Evolutionary conservation across 2,113 vertebrate genomes (phyloP).

Genomic region (Campylomormyrus numenius): DNA sequence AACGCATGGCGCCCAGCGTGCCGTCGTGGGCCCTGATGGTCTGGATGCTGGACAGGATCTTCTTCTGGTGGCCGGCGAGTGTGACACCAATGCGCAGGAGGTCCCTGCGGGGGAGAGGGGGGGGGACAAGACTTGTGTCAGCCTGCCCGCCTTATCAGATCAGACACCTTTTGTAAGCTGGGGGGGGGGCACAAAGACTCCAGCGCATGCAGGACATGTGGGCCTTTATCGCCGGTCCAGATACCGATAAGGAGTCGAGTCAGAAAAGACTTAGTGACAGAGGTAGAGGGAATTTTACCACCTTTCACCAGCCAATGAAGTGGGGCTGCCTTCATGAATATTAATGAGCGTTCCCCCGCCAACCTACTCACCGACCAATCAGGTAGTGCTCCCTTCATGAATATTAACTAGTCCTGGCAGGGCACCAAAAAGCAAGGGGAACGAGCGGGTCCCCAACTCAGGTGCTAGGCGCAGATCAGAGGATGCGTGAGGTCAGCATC

Average conservation of each 20-base stretch:
- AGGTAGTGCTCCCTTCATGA: neutral
- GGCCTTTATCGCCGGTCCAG: neutral
- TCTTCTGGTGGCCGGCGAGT: constrained; percentile 94
- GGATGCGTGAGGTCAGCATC: neutral
- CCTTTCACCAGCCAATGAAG: neutral
- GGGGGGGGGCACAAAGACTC: neutral
- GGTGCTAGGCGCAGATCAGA: neutral
- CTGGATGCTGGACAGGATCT: constrained; percentile 89
- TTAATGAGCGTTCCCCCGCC: neutral
- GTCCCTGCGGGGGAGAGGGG: constrained; percentile 67
- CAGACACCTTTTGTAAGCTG: neutral
- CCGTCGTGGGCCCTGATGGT: constrained; percentile 79
- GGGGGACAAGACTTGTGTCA: constrained; percentile 18
- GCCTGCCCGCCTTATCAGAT: neutral
- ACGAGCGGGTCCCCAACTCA: neutral
- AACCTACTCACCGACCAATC: neutral
- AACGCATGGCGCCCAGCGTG: constrained; percentile 53
- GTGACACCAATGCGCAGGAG: constrained; percentile 93
- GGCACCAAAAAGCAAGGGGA: neutral
- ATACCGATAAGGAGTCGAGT: neutral
- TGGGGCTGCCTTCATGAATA: neutral
- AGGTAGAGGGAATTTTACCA: neutral
- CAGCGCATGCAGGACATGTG: neutral
- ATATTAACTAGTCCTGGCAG: neutral
- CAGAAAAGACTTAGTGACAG: constrained; percentile 3